Evolutionary conservation across 2,113 vertebrate genomes (phyloP), one percentile per base, ranked within the genome.

Genomic region (Agelaius tricolor): DNA sequence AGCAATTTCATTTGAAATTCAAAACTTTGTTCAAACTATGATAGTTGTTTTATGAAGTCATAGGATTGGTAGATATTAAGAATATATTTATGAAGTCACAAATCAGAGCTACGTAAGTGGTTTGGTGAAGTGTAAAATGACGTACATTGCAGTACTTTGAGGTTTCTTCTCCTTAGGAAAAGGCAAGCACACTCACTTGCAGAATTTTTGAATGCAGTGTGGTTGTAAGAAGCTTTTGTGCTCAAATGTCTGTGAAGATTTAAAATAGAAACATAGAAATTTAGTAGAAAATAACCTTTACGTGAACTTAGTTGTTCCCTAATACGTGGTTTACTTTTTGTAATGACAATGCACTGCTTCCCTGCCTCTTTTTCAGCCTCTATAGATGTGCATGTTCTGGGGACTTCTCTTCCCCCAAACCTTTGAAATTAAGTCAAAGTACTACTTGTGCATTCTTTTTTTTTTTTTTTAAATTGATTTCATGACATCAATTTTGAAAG

Each of bases 1-100:
- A 81, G 28, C 49, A 92, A 39, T 96, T 94, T 84, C 10, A 90
- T 88, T 90, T 89, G 86, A 95, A 96, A 94, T 78, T 83, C 57
- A 91, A 92, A 95, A 86, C 39, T 88, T 78, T 55, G 58, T 39
- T 93, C 30, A 22, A 44, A 74, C 24, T 17, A 72, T 52, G 30
- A 57, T 63, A 59, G 81, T 51, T 66, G 57, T 47, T 86, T 92
- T 89, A 79, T 86, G 55, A 84, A 63, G 28, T 81, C 35, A 61
- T 20, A 41, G 13, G 9, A 61, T 43, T n/a, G 19, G 43, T 76
- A 84, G 65, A 55, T 46, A 43, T 55, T 85, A 83, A 52, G 59
- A 76, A 62, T 4, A 5, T 57, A 62, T 46, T 87, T 86, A 81
- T 57, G 37, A 74, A 92, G 30, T 37, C 72, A 82, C 37, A 83